phyloP scores from a whole-genome alignment of 2,797 vertebrate species.

The Sebastes wilsoni region DNA sequence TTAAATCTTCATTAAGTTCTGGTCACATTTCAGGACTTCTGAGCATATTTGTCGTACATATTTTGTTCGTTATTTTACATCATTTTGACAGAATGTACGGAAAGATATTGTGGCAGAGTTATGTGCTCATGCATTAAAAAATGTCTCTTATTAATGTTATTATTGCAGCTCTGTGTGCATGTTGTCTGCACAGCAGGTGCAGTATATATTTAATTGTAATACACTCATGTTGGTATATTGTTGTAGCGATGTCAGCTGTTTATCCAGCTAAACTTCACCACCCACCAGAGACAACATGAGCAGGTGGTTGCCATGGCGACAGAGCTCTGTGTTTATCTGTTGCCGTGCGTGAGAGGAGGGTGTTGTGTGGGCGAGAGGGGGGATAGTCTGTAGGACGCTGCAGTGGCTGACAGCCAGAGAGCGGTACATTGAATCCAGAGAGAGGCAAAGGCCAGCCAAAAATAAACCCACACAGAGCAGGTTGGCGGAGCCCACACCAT shows the following conservation, averaged over 20 bases:
- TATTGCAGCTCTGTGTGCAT: not conserved
- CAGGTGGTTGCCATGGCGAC: conserved; percentile 71
- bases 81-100: not conserved
- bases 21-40: not conserved
- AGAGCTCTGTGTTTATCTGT: conserved; percentile 74
- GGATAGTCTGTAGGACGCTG: conserved; percentile 17
- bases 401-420: conserved; percentile 70
- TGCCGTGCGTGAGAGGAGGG: conserved; percentile 42
- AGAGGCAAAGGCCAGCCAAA: conserved; percentile 77
- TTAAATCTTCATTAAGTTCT: not conserved
- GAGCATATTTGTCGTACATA: not conserved
- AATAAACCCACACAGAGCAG: conserved; percentile 76
- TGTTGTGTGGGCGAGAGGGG: conserved; percentile 15
- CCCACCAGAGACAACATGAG: conserved; percentile 47
- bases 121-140: conserved; percentile 1
- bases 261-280: conserved; percentile 36
- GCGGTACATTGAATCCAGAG: conserved; percentile 69
- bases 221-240: conserved; percentile 16
- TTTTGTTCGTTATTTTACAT: not conserved
- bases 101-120: not conserved
- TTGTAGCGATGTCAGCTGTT: conserved; percentile 60
- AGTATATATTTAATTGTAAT: conserved; percentile 23
- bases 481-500: conserved; percentile 15
- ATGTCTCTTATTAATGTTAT: not conserved
- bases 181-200: conserved; percentile 20